Conservation (phyloP, 2,888 invertebrate species). For the Tenthredo amoena region DNA sequence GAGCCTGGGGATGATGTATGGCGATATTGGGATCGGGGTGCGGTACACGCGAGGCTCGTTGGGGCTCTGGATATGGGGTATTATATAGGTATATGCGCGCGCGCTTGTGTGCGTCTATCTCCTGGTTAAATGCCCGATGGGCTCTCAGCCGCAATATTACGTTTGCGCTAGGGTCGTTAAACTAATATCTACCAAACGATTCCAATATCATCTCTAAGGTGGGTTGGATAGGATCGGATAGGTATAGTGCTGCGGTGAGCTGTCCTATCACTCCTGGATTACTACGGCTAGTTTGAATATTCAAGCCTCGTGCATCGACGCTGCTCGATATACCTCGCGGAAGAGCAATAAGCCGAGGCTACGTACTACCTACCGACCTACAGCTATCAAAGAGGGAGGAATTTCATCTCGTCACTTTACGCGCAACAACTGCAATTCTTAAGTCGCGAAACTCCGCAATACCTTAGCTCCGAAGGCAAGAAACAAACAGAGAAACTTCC, state of each 20-base stretch:
- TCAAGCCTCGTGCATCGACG: neutral
- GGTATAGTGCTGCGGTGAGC: neutral
- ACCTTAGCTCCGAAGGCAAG: neutral
- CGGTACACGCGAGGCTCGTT: conserved; percentile 41
- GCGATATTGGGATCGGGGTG: conserved; percentile 48
- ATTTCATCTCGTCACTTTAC: conserved; percentile 17
- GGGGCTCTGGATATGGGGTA: conserved; percentile 8
- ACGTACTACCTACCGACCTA: neutral
- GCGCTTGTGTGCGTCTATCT: conserved; percentile 10
- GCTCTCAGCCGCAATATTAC: conserved; percentile 50
- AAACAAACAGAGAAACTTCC: conserved; percentile 34
- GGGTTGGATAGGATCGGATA: neutral
- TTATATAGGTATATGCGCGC: neutral
- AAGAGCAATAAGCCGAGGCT: neutral
- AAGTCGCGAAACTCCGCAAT: neutral
- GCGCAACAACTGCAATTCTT: conserved; percentile 11
- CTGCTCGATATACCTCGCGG: neutral
- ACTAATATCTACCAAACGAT: conserved; percentile 51
- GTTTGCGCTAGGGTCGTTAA: conserved; percentile 53
- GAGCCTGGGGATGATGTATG: conserved; percentile 50
- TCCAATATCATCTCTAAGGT: conserved; percentile 44
- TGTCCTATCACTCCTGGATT: neutral
- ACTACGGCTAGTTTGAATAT: conserved; percentile 1
- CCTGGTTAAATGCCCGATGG: conserved; percentile 50
- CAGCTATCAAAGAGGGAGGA: conserved; percentile 1